These are phyloP conservation scores for Pseudomyrmex gracilis DNA, from an alignment of 1,140 invertebrate species.

Conservation along the genomic window DNA sequence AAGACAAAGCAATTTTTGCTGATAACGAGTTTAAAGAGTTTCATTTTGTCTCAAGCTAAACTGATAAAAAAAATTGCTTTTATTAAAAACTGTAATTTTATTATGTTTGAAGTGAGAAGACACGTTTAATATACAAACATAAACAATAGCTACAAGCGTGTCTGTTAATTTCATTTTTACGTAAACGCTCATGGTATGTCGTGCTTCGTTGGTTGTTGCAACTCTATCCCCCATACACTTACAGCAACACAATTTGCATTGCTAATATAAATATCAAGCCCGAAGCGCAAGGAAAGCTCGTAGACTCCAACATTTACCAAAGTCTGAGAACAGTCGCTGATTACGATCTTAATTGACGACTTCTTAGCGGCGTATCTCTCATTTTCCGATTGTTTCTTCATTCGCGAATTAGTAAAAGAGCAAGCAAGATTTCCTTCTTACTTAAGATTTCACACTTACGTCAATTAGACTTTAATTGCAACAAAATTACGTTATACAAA, in stretches of 20 bases:
- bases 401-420: not conserved
- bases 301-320: conserved; percentile 37
- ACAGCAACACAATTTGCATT: conserved; percentile 46
- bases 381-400: not conserved
- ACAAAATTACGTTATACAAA: conserved; percentile 4
- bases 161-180: conserved; percentile 42
- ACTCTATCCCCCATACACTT: conserved; percentile 8
- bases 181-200: conserved; percentile 34
- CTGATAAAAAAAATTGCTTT: conserved; percentile 21
- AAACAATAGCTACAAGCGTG: conserved; percentile 17
- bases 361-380: conserved; percentile 9
- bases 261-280: conserved; percentile 60
- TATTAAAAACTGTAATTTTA: conserved; percentile 27
- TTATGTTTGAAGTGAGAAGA: conserved; percentile 19
- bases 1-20: conserved; percentile 30
- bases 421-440: not conserved
- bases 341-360: conserved; percentile 32
- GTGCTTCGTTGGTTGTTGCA: conserved; percentile 29
- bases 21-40: conserved; percentile 9
- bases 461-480: conserved; percentile 13
- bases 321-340: conserved; percentile 40
- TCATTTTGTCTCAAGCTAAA: not conserved
- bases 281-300: conserved; percentile 21
- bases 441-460: not conserved
- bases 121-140: not conserved